Percentiles rank a stretch among this genome's conserved stretches.
These are phyloP conservation scores for Arrhamphus sclerolepis DNA, from an alignment of 2,797 vertebrate genomes.

Conservation along the genomic window DNA sequence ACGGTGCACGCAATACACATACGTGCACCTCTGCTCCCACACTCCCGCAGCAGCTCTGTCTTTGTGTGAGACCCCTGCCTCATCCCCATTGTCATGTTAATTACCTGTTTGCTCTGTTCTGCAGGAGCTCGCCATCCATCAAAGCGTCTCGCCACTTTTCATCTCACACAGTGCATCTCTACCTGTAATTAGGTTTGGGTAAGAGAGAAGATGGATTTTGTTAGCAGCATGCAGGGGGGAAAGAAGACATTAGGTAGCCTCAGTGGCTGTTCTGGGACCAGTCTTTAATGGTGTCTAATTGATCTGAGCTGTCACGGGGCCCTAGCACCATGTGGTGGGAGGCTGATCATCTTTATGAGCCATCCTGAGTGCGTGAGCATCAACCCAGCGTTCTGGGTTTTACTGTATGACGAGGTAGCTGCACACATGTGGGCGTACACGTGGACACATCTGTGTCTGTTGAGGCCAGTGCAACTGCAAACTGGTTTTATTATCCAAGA, in stretches of 20 bases:
- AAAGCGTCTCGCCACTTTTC: slow-evolving; percentile 71
- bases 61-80: slow-evolving; percentile 70
- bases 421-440: slow-evolving; percentile 17
- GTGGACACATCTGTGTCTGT: slow-evolving; percentile 8
- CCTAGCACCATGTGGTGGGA: slow-evolving; percentile 52
- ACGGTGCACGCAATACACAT: slow-evolving; percentile 14
- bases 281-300: slow-evolving; percentile 75
- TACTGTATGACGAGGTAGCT: slow-evolving; percentile 26
- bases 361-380: slow-evolving; percentile 38
- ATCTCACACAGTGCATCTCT: slow-evolving; percentile 58
- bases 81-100: slow-evolving; percentile 72
- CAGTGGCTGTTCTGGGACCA: slow-evolving; percentile 67
- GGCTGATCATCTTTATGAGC: slow-evolving; percentile 62
- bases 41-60: slow-evolving; percentile 47
- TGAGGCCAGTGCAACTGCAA: slow-evolving; percentile 24
- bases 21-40: slow-evolving; percentile 46
- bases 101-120: slow-evolving; percentile 73
- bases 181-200: slow-evolving; percentile 77
- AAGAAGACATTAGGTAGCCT: slow-evolving; percentile 68
- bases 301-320: slow-evolving; percentile 71
- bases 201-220: slow-evolving; percentile 71
- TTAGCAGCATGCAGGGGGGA: slow-evolving; percentile 60
- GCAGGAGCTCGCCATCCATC: slow-evolving; percentile 67
- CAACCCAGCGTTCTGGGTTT: slow-evolving; percentile 35
- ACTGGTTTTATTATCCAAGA: slow-evolving; percentile 5